Base-by-base conservation (phyloP, 2,113 vertebrate species). In the Psammodynastes pulverulentus region DNA sequence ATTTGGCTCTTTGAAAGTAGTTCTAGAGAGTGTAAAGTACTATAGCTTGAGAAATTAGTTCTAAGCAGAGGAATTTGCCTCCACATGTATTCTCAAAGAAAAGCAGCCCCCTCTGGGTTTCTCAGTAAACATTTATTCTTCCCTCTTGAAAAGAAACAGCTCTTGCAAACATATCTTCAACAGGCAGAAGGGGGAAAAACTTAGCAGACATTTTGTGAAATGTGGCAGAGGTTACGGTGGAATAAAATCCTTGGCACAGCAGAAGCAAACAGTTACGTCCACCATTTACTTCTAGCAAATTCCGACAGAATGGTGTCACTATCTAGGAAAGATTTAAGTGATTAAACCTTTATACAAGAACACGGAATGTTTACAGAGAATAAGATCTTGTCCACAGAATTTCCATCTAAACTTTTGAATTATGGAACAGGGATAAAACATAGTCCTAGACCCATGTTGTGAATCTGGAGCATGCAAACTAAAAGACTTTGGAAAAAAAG, bases 331-430 rank as follows among this genome's bases (percentile, higher is more conserved):
- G 91, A 94, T 95, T 62, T 95, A 86, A 94, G 46, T 94, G 56
- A 56, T 91, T 2, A 92, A 94, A 79, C 95, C 94, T 94, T 95
- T 96, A 95, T 92, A 93, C 94, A 95, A 94, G 94, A 94, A 93
- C 85, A 95, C 92, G 86, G 15, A 26, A 58, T 58, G 39, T 86
- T 46, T 92, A 93, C 88, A 95, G 90, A 94, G 94, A 94, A 95
- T 94, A 93, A 94, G 94, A 89, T 94, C 93, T 87, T 87, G 91
- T 53, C 88, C 39, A 89, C 5, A 43, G 88, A 95, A 95, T 94
- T 56, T 72, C 84, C 92, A 94, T 86, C 88, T 58, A 62, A 90
- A 9, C 84, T 9, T 87, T n/a, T 9, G 51, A 94, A 93, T 93
- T 92, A 29, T 89, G 89, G 86, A 88, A 39, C 89, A 49, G 0